A percentile compares a stretch with the other conserved stretches of the same genome.
phyloP scores from a whole-genome alignment of 2,888 invertebrate species.

The Drosophila vallismaia region DNA sequence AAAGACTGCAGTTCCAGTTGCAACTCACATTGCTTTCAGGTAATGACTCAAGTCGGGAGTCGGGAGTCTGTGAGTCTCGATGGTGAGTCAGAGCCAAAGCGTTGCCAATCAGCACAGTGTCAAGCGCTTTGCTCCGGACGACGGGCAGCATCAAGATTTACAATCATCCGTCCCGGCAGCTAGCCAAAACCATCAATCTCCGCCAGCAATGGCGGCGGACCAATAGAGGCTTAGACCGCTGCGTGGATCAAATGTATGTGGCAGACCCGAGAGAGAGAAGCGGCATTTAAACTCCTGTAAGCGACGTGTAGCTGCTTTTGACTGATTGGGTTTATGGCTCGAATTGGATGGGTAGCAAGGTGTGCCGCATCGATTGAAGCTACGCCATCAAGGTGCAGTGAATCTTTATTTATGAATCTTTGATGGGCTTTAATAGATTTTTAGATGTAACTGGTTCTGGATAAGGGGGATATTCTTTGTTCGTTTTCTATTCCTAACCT shows the following conservation, averaged over 20 bases:
- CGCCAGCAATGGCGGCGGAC: conserved; percentile 11
- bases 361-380: conserved; percentile 12
- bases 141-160: conserved; percentile 53
- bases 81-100: conserved; percentile 52
- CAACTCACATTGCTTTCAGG: conserved; percentile 45
- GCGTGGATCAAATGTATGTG: conserved; percentile 68
- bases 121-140: conserved; percentile 45
- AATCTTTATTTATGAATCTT: conserved; percentile 30
- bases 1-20: conserved; percentile 24
- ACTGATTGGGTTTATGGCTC: conserved; percentile 28
- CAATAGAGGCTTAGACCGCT: conserved; percentile 27
- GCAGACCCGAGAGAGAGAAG: conserved; percentile 16
- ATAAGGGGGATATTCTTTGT: not conserved
- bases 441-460: conserved; percentile 14
- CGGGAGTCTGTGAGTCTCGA: conserved; percentile 26
- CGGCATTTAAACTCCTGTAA: conserved; percentile 21
- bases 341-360: conserved; percentile 7
- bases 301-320: conserved; percentile 17
- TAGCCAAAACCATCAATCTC: conserved; percentile 71
- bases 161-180: conserved; percentile 58
- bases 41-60: conserved; percentile 66
- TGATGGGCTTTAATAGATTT: conserved; percentile 21
- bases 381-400: conserved; percentile 30
- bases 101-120: conserved; percentile 66
- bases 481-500: not conserved